Conservation (phyloP, 2,113 vertebrate genomes). For the Silurus glanis region DNA sequence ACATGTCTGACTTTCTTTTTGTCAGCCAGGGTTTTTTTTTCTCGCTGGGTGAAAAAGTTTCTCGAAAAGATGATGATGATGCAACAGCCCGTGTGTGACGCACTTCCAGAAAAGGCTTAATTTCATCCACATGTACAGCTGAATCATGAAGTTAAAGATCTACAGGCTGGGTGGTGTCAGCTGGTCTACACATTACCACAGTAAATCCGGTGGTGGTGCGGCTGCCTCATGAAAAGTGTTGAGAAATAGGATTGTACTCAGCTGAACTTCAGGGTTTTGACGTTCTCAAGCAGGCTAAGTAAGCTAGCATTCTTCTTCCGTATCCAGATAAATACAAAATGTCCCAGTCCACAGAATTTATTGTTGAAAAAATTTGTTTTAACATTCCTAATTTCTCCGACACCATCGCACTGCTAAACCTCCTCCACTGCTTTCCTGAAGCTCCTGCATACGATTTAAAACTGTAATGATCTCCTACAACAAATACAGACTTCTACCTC, state of each 20-base stretch:
- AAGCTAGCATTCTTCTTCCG: background rate
- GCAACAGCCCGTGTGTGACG: slow-evolving; percentile 13
- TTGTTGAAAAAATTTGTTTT: too few species aligned
- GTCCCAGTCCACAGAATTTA: too few species aligned
- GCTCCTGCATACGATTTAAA: too few species aligned
- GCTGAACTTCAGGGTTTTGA: background rate
- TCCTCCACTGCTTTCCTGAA: too few species aligned
- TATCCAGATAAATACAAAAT: too few species aligned
- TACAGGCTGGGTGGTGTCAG: background rate
- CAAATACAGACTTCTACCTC: too few species aligned
- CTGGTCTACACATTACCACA: background rate
- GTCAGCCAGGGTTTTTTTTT: background rate
- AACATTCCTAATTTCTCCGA: too few species aligned
- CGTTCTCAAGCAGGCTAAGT: background rate
- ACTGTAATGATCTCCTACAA: too few species aligned
- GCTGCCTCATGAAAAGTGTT: background rate
- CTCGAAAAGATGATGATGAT: slow-evolving; percentile 18
- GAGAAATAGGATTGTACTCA: background rate
- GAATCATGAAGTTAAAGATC: slow-evolving; percentile 5
- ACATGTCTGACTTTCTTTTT: background rate
- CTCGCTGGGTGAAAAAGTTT: slow-evolving; percentile 23
- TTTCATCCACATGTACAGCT: slow-evolving; percentile 63
- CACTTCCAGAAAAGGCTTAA: slow-evolving; percentile 60
- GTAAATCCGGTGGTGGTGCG: background rate
- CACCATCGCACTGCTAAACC: too few species aligned